A percentile compares a stretch with the other conserved stretches of the same genome.
Conservation (phyloP, 64 coral and sea anemone genomes). For the Dendrophyllia cribrosa region DNA sequence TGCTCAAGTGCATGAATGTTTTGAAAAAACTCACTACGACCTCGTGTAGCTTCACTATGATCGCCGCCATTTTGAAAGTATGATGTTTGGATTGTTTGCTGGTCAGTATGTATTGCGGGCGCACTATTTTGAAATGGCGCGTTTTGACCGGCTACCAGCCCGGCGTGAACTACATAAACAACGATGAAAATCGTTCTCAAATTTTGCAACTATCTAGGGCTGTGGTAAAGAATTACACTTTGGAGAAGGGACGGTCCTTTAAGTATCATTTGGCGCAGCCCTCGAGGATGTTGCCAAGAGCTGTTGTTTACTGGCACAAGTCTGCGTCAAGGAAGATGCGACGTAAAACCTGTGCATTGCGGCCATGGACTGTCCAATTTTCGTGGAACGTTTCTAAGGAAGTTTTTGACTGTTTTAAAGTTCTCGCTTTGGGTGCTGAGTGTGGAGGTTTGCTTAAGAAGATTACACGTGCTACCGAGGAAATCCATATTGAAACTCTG, state of each 20-base stretch:
- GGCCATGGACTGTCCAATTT: constrained; percentile 31
- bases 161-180: too few species aligned
- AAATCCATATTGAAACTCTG: constrained; percentile 1
- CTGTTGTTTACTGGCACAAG: constrained; percentile 43
- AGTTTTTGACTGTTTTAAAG: constrained; percentile 1
- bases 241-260: background rate
- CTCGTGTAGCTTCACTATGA: too few species aligned
- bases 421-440: too few species aligned
- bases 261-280: constrained; percentile 59
- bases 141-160: too few species aligned
- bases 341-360: constrained; percentile 3
- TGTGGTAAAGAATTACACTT: constrained; percentile 53
- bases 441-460: too few species aligned
- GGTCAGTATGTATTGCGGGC: too few species aligned
- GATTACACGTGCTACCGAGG: background rate
- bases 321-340: constrained; percentile 15
- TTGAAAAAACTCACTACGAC: too few species aligned
- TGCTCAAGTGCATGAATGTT: too few species aligned
- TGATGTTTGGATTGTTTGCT: too few species aligned
- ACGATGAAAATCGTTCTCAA: background rate
- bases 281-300: constrained; percentile 1
- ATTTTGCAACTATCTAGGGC: constrained; percentile 49
- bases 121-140: too few species aligned
- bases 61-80: too few species aligned
- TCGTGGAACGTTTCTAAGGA: constrained; percentile 5